A percentile compares a stretch with the other conserved stretches of the same genome.
These are phyloP conservation scores for Drosophila arawakana DNA, from an alignment of 1,140 invertebrate genomes.

Conservation along the genomic window DNA sequence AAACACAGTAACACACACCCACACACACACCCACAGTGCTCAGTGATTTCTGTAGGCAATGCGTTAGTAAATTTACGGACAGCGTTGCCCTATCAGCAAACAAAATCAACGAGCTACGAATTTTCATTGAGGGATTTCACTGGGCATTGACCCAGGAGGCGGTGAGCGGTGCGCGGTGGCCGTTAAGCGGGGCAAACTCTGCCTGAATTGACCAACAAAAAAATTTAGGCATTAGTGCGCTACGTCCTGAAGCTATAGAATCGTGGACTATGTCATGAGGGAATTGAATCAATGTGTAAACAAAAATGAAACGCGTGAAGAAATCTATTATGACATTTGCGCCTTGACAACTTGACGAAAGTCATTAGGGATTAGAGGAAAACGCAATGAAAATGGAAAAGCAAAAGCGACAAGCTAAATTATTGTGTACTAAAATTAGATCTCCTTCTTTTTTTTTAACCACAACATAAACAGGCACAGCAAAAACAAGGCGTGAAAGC, in stretches of 20 bases:
- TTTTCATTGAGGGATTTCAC: slow-evolving; percentile 20
- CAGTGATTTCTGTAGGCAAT: slow-evolving; percentile 17
- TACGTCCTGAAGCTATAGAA: neutral
- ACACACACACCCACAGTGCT: neutral
- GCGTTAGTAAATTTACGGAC: slow-evolving; percentile 11
- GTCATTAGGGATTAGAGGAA: slow-evolving; percentile 68
- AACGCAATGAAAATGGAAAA: no score
- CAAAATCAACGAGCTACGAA: slow-evolving; percentile 65
- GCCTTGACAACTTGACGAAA: slow-evolving; percentile 77
- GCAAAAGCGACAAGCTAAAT: slow-evolving; percentile 13
- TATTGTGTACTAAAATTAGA: slow-evolving; percentile 25
- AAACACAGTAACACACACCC: slow-evolving; percentile 9
- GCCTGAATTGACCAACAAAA: slow-evolving; percentile 25
- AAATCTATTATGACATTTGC: slow-evolving; percentile 81
- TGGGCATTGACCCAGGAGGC: neutral
- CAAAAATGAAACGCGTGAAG: slow-evolving; percentile 60
- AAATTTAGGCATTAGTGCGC: slow-evolving; percentile 45
- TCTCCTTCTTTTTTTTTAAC: neutral
- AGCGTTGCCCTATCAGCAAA: slow-evolving; percentile 54
- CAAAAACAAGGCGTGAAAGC: slow-evolving; percentile 14
- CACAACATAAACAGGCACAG: slow-evolving; percentile 6
- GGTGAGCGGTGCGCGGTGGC: no score
- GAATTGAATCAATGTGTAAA: slow-evolving; percentile 33
- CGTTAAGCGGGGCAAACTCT: no score
- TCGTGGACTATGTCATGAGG: slow-evolving; percentile 5